Evolutionary conservation across 2,113 vertebrate genomes (phyloP).

Genomic region (Solea solea): DNA sequence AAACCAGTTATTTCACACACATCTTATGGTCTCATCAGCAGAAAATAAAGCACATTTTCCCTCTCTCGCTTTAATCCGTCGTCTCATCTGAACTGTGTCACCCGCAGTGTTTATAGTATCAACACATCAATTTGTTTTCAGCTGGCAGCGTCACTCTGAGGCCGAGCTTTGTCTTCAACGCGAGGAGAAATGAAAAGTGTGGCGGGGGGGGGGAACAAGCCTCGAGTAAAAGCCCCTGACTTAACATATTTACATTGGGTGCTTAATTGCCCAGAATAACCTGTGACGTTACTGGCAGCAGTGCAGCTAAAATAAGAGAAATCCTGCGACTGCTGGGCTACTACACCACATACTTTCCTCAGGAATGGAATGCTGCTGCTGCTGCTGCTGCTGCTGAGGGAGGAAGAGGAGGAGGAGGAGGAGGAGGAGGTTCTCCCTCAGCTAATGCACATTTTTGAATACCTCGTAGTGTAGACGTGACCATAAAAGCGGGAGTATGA

Average conservation of each 20-base stretch:
- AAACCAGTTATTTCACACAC: not conserved
- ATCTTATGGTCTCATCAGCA: constrained; percentile 21
- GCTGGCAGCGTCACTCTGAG: constrained; percentile 11
- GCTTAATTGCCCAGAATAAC: constrained; percentile 71
- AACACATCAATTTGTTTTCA: constrained; percentile 35
- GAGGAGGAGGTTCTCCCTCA: constrained; percentile 51
- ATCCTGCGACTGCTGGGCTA: constrained; percentile 74
- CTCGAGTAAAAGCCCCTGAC: constrained; percentile 38
- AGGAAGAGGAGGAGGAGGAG: constrained; percentile 20
- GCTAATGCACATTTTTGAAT: constrained; percentile 58
- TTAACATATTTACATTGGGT: constrained; percentile 52
- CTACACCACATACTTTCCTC: constrained; percentile 73
- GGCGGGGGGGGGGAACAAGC: constrained; percentile 2
- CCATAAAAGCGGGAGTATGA: constrained; percentile 2
- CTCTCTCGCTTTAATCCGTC: not conserved
- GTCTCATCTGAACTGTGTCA: constrained; percentile 29
- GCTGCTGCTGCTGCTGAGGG: constrained; percentile 47
- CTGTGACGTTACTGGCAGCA: constrained; percentile 52
- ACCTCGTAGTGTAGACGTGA: constrained; percentile 39
- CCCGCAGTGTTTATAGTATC: constrained; percentile 35
- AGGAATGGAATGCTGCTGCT: constrained; percentile 71
- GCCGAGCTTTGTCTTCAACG: not conserved
- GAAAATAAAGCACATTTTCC: constrained; percentile 2
- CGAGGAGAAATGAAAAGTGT: not conserved
- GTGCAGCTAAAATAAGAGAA: constrained; percentile 66